Evolutionary conservation across 1,140 invertebrate species (phyloP).

Genomic region (Calycopis cecrops): DNA sequence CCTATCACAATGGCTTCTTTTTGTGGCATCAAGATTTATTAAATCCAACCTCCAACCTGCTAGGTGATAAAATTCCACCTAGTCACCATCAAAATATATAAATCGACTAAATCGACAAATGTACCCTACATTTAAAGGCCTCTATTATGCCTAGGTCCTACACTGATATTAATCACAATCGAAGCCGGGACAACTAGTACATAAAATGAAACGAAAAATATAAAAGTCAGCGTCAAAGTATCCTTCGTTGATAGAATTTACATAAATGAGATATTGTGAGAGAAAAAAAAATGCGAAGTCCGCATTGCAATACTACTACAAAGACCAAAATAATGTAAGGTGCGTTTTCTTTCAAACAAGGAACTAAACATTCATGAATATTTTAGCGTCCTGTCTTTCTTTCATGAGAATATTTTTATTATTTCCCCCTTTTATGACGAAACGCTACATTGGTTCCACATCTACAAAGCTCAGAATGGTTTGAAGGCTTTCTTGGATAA

Average conservation of each 20-base stretch:
- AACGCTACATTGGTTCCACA: slow-evolving; percentile 17
- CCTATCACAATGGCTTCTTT: too few species aligned
- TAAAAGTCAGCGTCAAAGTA: neutral
- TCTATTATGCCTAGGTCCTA: too few species aligned
- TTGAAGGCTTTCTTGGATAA: slow-evolving; percentile 17
- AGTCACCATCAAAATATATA: too few species aligned
- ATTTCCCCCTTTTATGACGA: slow-evolving; percentile 24
- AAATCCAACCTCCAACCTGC: too few species aligned
- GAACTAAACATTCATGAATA: slow-evolving; percentile 33
- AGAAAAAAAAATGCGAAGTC: slow-evolving; percentile 3
- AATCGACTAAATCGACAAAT: too few species aligned
- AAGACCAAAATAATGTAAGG: slow-evolving; percentile 16
- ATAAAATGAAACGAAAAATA: too few species aligned
- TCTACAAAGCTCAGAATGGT: slow-evolving; percentile 27
- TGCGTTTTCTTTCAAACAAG: slow-evolving; percentile 23
- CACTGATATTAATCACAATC: too few species aligned
- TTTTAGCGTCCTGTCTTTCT: slow-evolving; percentile 30
- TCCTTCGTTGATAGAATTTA: slow-evolving; percentile 4
- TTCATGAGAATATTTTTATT: slow-evolving; percentile 33
- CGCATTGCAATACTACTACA: slow-evolving; percentile 1
- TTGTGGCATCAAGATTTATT: too few species aligned
- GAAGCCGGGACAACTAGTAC: too few species aligned
- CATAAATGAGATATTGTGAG: slow-evolving; percentile 6
- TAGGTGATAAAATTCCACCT: too few species aligned
- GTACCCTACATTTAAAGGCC: too few species aligned